A percentile compares a stretch with the other conserved stretches of the same genome.
phyloP scores from a whole-genome alignment of 2,888 invertebrate genomes.

The Falcaria lacertinaria region DNA sequence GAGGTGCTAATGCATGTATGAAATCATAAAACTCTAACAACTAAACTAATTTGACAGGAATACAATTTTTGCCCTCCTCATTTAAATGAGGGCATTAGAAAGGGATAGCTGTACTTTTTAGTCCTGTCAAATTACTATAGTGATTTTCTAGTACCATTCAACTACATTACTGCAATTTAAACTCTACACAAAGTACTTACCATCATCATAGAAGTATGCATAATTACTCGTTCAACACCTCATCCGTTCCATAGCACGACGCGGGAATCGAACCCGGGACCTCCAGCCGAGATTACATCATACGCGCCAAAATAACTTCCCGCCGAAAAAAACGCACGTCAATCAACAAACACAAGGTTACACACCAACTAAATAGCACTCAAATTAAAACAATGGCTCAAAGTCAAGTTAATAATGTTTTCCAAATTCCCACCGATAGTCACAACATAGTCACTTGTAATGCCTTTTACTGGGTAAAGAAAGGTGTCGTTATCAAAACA shows the following conservation, averaged over 20 bases:
- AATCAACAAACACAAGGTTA: constrained; percentile 72
- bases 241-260: constrained; percentile 45
- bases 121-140: too few species aligned
- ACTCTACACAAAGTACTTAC: constrained; percentile 45
- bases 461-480: constrained; percentile 9
- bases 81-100: too few species aligned
- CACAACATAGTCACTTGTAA: constrained; percentile 9
- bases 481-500: constrained; percentile 50
- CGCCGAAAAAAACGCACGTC: constrained; percentile 57
- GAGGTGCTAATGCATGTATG: too few species aligned
- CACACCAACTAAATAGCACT: constrained; percentile 50
- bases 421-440: not conserved
- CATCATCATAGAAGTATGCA: constrained; percentile 77
- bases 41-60: too few species aligned
- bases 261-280: constrained; percentile 63
- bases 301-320: constrained; percentile 67
- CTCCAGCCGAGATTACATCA: constrained; percentile 60
- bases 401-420: constrained; percentile 12
- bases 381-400: constrained; percentile 11
- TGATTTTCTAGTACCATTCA: too few species aligned
- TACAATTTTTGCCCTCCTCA: too few species aligned
- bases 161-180: too few species aligned
- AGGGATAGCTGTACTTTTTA: too few species aligned
- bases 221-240: constrained; percentile 38
- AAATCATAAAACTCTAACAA: too few species aligned